Percentiles rank a stretch among this genome's conserved stretches.
Evolutionary conservation across 1,140 invertebrate genomes (phyloP).

Genomic region (Drosophila saltans): DNA sequence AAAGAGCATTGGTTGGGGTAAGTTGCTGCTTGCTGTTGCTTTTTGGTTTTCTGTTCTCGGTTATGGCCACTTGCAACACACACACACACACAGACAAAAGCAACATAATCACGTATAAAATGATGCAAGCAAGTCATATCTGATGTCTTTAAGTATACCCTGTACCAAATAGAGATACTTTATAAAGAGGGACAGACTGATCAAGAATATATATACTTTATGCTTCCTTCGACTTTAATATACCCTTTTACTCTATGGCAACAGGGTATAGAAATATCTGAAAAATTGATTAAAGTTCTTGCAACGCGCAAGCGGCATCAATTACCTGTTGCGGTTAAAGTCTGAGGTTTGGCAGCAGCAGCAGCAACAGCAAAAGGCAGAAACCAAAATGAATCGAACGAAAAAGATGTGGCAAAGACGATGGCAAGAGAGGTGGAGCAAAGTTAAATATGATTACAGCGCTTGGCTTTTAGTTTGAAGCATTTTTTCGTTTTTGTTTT

Average conservation of each 20-base stretch:
- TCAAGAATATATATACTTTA: no score
- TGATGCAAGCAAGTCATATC: no score
- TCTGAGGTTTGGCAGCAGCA: constrained; percentile 54
- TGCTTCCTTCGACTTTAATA: no score
- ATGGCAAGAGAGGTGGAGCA: constrained; percentile 27
- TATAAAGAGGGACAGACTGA: no score
- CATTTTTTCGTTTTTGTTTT: constrained; percentile 40
- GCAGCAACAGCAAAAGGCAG: constrained; percentile 14
- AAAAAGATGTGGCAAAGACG: constrained; percentile 28
- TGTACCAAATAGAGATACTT: no score
- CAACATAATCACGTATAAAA: constrained; percentile 22
- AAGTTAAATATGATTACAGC: constrained; percentile 73
- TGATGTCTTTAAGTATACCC: no score
- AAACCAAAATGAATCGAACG: constrained; percentile 25
- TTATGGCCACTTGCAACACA: constrained; percentile 52
- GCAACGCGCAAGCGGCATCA: constrained; percentile 70
- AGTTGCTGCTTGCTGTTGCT: constrained; percentile 40
- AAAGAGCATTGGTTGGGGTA: neutral
- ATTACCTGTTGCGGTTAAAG: constrained; percentile 67
- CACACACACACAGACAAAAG: constrained; percentile 33
- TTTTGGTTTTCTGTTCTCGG: constrained; percentile 48
- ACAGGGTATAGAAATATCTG: constrained; percentile 44
- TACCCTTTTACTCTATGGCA: no score
- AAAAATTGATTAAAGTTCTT: constrained; percentile 76
- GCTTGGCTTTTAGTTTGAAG: constrained; percentile 69